phyloP scores from a whole-genome alignment of 2,888 invertebrate genomes.

The Nomada ruficornis region DNA sequence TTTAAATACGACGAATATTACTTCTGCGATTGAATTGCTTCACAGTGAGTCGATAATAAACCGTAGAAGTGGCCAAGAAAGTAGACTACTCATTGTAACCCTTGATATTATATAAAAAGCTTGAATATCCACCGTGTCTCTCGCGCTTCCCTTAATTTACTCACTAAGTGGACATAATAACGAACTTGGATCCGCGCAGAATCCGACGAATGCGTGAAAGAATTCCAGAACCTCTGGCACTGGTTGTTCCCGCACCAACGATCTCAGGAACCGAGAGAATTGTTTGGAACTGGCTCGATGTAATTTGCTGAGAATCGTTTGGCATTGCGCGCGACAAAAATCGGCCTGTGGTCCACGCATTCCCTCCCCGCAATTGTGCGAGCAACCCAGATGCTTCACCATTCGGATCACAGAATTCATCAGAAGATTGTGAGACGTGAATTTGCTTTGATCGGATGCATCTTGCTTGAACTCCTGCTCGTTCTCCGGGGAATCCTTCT shows the following conservation, averaged over 20 bases:
- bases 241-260: constrained; percentile 91
- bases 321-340: constrained; percentile 94
- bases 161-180: constrained; percentile 95
- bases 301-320: constrained; percentile 90
- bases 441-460: constrained; percentile 44
- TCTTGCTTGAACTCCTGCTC: constrained; percentile 70
- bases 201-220: constrained; percentile 97
- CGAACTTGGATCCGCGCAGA: constrained; percentile 96
- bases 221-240: constrained; percentile 95
- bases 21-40: too few relatives aligned
- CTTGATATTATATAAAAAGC: neutral
- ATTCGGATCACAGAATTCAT: constrained; percentile 91
- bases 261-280: constrained; percentile 88
- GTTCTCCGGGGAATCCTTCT: constrained; percentile 73
- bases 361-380: constrained; percentile 94
- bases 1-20: too few relatives aligned
- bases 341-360: constrained; percentile 94
- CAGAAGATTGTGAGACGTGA: constrained; percentile 89
- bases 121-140: constrained; percentile 9
- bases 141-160: constrained; percentile 81
- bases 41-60: too few relatives aligned
- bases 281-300: constrained; percentile 88
- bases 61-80: too few relatives aligned
- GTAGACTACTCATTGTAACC: too few relatives aligned
- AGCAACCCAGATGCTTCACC: constrained; percentile 96